These are phyloP conservation scores for Tokudaia tokunoshimensis DNA, from an alignment of 2,797 vertebrate genomes.

Conservation along the genomic window DNA sequence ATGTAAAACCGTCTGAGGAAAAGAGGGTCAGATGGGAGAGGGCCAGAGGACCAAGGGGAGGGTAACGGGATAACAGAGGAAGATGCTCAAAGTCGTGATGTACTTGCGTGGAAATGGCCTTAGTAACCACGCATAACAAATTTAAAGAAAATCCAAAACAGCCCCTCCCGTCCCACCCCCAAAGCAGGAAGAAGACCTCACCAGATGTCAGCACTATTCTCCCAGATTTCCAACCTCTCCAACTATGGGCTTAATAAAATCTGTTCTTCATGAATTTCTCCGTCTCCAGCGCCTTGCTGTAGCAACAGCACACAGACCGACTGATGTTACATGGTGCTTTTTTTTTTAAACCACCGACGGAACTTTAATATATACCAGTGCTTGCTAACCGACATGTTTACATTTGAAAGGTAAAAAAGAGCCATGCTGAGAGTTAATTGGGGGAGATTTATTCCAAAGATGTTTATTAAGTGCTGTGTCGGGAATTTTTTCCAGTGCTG, in stretches of 20 bases:
- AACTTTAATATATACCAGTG: not conserved
- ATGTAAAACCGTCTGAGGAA: not conserved
- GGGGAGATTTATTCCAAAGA: not conserved
- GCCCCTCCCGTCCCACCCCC: too few species aligned
- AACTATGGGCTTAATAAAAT: not conserved
- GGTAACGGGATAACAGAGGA: not conserved
- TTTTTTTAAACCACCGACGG: not conserved
- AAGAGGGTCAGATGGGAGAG: not conserved
- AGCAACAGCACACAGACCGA: not conserved
- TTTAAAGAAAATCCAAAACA: not conserved
- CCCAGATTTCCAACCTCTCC: not conserved
- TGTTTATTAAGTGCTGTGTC: not conserved
- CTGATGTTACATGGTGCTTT: accelerated
- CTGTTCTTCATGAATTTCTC: not conserved
- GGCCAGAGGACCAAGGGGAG: not conserved
- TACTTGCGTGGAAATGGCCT: not conserved
- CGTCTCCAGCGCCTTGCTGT: too few species aligned
- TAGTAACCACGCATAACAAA: not conserved
- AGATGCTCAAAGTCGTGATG: accelerated
- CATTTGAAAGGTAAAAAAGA: not conserved
- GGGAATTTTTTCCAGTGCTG: not conserved
- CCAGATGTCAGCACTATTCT: not conserved
- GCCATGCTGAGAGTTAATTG: not conserved
- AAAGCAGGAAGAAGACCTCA: not conserved
- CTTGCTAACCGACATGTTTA: not conserved